Percentiles rank a stretch among this genome's conserved stretches.
phyloP scores from a whole-genome alignment of 2,888 invertebrate species.

The Parascotia fuliginaria region DNA sequence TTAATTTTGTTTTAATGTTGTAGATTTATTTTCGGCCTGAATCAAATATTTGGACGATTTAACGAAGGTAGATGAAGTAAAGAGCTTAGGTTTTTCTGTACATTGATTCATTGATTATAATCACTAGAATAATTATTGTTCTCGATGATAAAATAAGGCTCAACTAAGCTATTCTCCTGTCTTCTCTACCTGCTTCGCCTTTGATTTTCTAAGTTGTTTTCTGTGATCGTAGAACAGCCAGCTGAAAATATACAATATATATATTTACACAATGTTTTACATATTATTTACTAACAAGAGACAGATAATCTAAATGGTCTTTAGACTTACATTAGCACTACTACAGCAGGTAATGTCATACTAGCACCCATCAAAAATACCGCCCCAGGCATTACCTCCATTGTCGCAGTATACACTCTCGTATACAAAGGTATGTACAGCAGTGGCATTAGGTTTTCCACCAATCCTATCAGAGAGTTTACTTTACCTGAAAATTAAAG shows the following conservation, averaged over 20 bases:
- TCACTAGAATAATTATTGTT: not conserved
- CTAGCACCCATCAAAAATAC: conserved; percentile 88
- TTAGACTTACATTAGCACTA: conserved; percentile 85
- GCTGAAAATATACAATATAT: conserved; percentile 43
- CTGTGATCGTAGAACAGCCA: conserved; percentile 59
- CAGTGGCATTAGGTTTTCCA: conserved; percentile 88
- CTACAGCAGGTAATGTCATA: conserved; percentile 87
- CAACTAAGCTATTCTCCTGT: not conserved
- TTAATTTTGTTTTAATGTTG: no score
- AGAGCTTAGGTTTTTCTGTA: no score
- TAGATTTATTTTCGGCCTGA: no score
- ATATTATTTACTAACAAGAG: no score
- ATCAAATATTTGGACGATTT: no score
- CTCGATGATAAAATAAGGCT: not conserved
- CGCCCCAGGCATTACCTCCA: conserved; percentile 88
- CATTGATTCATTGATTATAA: no score
- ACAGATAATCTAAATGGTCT: no score
- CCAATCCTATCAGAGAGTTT: conserved; percentile 88
- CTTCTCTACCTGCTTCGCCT: conserved; percentile 5
- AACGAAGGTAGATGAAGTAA: no score
- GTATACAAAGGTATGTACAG: conserved; percentile 90
- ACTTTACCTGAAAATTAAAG: conserved; percentile 85
- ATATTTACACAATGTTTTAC: no score
- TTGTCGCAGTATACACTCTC: conserved; percentile 87
- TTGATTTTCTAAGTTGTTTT: conserved; percentile 32